A percentile compares a stretch with the other conserved stretches of the same genome.
Conservation (phyloP, 2,797 vertebrate genomes). For the Streptopelia turtur region DNA sequence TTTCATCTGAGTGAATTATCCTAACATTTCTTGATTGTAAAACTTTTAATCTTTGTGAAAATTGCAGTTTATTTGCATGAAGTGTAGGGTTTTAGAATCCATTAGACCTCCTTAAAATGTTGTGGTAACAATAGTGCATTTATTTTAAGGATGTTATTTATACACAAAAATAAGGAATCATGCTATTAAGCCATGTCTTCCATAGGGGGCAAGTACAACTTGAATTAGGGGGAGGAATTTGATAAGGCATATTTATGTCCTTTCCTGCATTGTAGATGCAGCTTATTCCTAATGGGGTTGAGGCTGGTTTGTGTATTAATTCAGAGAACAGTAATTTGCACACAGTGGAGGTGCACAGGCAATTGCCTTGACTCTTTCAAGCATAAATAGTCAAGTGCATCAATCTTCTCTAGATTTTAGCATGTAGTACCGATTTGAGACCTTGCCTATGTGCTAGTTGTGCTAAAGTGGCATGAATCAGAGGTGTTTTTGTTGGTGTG, state of each 20-base stretch:
- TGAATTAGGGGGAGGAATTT: neutral
- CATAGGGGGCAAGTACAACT: neutral
- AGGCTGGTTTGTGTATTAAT: neutral
- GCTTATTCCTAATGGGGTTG: neutral
- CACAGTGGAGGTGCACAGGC: neutral
- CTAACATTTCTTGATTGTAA: neutral
- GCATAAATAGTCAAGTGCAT: neutral
- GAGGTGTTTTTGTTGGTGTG: neutral
- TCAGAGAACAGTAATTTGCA: neutral
- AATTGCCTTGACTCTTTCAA: neutral
- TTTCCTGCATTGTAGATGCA: neutral
- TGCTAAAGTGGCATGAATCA: neutral
- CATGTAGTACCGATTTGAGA: fast-evolving
- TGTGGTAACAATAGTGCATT: neutral
- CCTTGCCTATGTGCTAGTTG: neutral
- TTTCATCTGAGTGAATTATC: neutral
- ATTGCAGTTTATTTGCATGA: neutral
- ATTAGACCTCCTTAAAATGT: neutral
- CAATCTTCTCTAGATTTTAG: neutral
- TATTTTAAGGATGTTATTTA: neutral
- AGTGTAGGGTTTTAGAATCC: neutral
- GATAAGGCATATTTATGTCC: neutral
- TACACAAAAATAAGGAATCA: neutral
- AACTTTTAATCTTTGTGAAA: neutral
- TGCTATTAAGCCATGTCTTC: neutral